Percentiles rank a stretch among this genome's conserved stretches.
These are phyloP conservation scores for Epinephelus moara DNA, from an alignment of 2,113 vertebrate species.

Conservation along the genomic window DNA sequence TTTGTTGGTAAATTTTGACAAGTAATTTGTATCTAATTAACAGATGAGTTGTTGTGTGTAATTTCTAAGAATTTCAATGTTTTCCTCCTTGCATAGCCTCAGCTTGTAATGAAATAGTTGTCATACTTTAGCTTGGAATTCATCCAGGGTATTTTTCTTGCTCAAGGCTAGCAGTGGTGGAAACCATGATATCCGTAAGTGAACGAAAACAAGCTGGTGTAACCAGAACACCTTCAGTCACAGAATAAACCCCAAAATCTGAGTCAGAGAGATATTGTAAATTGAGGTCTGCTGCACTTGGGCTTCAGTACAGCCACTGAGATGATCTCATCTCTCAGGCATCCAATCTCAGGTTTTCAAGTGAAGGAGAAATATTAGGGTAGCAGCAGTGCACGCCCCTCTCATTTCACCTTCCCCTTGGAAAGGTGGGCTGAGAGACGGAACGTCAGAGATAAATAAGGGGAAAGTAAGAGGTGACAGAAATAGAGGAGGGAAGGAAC, in stretches of 20 bases:
- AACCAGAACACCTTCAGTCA: constrained; percentile 58
- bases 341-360: constrained; percentile 40
- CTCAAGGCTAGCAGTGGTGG: constrained; percentile 62
- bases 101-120: constrained; percentile 69
- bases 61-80: constrained; percentile 1
- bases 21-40: not conserved
- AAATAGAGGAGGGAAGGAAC: constrained; percentile 29
- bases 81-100: constrained; percentile 33
- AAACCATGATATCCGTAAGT: constrained; percentile 48
- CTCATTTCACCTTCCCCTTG: constrained; percentile 31
- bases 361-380: constrained; percentile 50
- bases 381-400: constrained; percentile 24
- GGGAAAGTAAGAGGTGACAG: constrained; percentile 17
- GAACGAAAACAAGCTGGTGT: constrained; percentile 66
- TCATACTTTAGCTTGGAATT: constrained; percentile 75
- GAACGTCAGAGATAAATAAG: constrained; percentile 10
- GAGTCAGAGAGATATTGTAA: constrained; percentile 24
- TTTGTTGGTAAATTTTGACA: not conserved
- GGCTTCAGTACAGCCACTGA: not conserved
- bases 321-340: constrained; percentile 62
- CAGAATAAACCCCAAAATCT: constrained; percentile 28
- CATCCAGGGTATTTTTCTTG: constrained; percentile 72
- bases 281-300: constrained; percentile 6
- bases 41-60: not conserved
- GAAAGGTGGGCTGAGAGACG: constrained; percentile 5